A percentile compares a stretch with the other conserved stretches of the same genome.
Conservation (phyloP, 2,113 vertebrate species). For the Lepus timidus region DNA sequence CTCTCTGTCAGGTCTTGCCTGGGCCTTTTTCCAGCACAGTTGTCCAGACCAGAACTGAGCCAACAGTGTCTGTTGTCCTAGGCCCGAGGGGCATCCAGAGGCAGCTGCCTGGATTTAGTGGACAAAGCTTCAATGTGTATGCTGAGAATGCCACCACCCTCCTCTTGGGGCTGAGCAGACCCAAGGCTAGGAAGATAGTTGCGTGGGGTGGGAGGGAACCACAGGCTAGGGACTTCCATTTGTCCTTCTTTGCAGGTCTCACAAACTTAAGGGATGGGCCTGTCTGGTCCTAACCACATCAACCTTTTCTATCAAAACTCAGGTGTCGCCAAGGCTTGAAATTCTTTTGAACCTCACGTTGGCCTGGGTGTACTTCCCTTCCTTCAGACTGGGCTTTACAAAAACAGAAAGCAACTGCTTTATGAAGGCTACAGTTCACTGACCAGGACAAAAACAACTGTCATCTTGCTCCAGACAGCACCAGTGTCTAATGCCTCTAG, state of each 20-base stretch:
- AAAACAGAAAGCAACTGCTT: slow-evolving; percentile 38
- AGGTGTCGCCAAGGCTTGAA: not conserved
- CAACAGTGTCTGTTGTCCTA: not conserved
- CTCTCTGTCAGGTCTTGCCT: not conserved
- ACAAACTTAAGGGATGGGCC: not conserved
- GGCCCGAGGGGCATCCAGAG: not conserved
- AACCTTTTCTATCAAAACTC: not conserved
- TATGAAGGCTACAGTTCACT: not conserved
- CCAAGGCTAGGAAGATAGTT: not conserved
- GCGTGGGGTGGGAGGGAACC: no score
- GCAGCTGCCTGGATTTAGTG: slow-evolving; percentile 46
- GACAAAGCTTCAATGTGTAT: slow-evolving; percentile 18
- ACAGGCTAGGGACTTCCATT: not conserved
- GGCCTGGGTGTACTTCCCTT: not conserved
- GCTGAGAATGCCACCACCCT: not conserved
- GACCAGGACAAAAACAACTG: slow-evolving; percentile 47
- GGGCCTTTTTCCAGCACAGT: not conserved
- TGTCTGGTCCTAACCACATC: not conserved
- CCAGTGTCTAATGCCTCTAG: not conserved
- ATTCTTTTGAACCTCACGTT: not conserved
- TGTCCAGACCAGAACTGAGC: not conserved
- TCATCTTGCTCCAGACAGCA: slow-evolving; percentile 28
- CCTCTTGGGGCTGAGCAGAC: not conserved
- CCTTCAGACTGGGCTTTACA: not conserved
- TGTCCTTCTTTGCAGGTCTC: not conserved